phyloP scores from a whole-genome alignment of 92 coral and sea anemone genomes.

The Actinernus sp. region DNA sequence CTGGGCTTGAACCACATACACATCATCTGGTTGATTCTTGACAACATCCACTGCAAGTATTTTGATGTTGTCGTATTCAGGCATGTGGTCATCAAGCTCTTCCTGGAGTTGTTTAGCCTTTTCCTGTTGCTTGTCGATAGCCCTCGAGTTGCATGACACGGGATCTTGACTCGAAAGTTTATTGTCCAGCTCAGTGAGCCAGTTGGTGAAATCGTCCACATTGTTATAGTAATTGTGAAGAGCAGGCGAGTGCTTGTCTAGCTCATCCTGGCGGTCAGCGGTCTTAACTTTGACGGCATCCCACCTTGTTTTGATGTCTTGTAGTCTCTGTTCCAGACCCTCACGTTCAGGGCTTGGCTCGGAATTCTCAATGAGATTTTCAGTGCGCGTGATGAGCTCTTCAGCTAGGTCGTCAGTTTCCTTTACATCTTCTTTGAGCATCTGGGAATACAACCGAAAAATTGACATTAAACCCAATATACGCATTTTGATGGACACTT shows the following conservation, averaged over 20 bases:
- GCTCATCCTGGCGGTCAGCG: conserved; percentile 79
- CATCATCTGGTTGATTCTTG: conserved; percentile 83
- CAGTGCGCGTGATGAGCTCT: conserved; percentile 85
- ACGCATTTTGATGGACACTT: no score
- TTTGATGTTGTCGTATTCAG: conserved; percentile 74
- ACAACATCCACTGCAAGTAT: conserved; percentile 69
- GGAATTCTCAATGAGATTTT: conserved; percentile 82
- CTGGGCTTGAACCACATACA: conserved; percentile 95
- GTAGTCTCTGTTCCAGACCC: conserved; percentile 78
- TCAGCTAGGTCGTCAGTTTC: conserved; percentile 83
- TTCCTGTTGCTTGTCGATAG: conserved; percentile 77
- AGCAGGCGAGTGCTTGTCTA: conserved; percentile 73
- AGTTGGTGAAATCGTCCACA: conserved; percentile 77
- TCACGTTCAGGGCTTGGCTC: conserved; percentile 95
- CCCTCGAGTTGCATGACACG: conserved; percentile 68
- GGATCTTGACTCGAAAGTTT: conserved; percentile 85
- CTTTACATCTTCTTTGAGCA: conserved; percentile 77
- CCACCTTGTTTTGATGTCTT: conserved; percentile 93
- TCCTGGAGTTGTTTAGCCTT: conserved; percentile 70
- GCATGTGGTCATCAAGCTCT: conserved; percentile 74
- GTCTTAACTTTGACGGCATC: conserved; percentile 81
- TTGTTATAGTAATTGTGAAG: conserved; percentile 79
- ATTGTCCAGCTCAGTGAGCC: conserved; percentile 82
- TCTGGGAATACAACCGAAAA: conserved; percentile 44
- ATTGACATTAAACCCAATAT: no score